phyloP scores from a whole-genome alignment of 2,888 invertebrate genomes.

The Synanthedon myopaeformis region DNA sequence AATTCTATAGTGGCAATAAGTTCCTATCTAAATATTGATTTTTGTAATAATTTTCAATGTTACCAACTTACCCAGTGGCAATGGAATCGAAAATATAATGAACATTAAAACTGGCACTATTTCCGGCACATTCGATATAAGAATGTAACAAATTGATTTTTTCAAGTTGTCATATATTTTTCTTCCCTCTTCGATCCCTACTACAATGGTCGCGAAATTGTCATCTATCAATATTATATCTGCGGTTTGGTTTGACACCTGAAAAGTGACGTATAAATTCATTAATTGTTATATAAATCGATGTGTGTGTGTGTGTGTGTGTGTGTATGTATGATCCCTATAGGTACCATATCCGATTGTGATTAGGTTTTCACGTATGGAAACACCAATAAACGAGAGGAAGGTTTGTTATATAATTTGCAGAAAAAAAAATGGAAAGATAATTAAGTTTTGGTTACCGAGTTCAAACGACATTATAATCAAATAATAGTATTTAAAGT shows the following conservation, averaged over 20 bases:
- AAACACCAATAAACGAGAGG: no score
- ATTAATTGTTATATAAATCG: not conserved
- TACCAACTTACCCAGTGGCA: constrained; percentile 68
- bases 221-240: constrained; percentile 91
- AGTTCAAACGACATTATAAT: no score
- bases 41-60: not conserved
- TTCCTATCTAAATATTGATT: no score
- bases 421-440: no score
- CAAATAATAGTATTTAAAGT: no score
- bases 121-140: constrained; percentile 87
- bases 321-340: not conserved
- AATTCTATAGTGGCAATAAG: no score
- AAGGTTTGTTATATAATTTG: no score
- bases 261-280: constrained; percentile 2
- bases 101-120: constrained; percentile 84
- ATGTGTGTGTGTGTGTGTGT: not conserved
- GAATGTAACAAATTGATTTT: constrained; percentile 85
- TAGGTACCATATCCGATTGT: not conserved
- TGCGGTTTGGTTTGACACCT: constrained; percentile 85
- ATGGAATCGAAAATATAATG: constrained; percentile 78
- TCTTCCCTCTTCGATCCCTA: constrained; percentile 86
- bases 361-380: no score
- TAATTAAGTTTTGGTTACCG: no score
- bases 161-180: constrained; percentile 88
- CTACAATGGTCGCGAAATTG: constrained; percentile 89